These are phyloP conservation scores for Theristicus caerulescens DNA, from an alignment of 2,113 vertebrate species.

Conservation along the genomic window DNA sequence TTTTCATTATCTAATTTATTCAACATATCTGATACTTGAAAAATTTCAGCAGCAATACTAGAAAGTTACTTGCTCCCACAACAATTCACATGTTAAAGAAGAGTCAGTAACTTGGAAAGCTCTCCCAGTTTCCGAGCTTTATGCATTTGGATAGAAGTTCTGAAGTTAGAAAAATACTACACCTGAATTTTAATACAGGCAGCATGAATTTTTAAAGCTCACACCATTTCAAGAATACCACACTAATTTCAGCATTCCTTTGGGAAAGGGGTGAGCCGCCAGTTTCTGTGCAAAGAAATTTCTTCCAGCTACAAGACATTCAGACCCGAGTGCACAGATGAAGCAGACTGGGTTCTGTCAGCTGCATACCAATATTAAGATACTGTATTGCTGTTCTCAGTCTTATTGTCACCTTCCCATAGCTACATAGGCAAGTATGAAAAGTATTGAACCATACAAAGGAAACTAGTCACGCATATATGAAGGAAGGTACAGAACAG, in stretches of 20 bases:
- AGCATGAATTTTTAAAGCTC: neutral
- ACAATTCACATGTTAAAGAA: neutral
- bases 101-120: neutral
- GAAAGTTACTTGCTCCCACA: neutral
- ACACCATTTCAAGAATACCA: neutral
- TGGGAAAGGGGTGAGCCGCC: neutral
- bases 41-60: neutral
- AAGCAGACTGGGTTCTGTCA: neutral
- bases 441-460: neutral
- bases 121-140: neutral
- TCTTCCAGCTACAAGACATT: neutral
- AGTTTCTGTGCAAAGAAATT: neutral
- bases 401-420: neutral
- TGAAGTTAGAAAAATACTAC: neutral
- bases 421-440: neutral
- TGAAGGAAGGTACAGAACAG: neutral
- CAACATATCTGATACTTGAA: neutral
- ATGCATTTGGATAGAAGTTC: neutral
- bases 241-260: neutral
- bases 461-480: neutral
- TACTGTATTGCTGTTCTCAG: neutral
- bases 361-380: neutral
- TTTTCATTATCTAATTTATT: neutral
- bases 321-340: neutral
- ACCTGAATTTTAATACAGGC: neutral